These are phyloP conservation scores for Pongo abelii DNA, from an alignment of 2,113 vertebrate species.

Conservation along the genomic window DNA sequence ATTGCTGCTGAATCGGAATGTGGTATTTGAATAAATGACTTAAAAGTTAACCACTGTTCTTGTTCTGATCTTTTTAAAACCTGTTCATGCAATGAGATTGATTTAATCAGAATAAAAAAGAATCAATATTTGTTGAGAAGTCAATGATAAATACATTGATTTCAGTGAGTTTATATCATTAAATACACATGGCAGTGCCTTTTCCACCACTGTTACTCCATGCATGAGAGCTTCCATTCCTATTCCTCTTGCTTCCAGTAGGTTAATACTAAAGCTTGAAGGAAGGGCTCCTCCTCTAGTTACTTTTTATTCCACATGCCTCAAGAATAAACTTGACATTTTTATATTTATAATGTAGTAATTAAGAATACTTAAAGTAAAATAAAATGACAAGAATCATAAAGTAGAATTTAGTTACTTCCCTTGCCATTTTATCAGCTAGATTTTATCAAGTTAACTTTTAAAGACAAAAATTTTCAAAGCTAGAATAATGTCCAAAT, in stretches of 20 bases:
- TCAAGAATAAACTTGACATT: not conserved
- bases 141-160: not conserved
- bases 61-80: not conserved
- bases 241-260: not conserved
- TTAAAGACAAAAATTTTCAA: not conserved
- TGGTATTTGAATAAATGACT: not conserved
- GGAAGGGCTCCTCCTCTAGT: not conserved
- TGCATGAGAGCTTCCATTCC: not conserved
- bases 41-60: not conserved
- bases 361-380: not conserved
- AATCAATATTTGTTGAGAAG: not conserved
- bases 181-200: not conserved
- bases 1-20: not conserved
- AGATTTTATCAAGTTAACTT: constrained; percentile 12
- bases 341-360: not conserved
- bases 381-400: not conserved
- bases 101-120: constrained; percentile 18
- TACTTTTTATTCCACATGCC: not conserved
- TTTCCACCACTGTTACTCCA: accelerated
- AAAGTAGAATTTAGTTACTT: not conserved
- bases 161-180: not conserved
- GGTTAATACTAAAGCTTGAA: not conserved
- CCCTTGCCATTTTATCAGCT: not conserved
- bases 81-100: not conserved
- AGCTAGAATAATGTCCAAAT: not conserved